phyloP scores from a whole-genome alignment of 2,113 vertebrate genomes.

The Camarhynchus parvulus region DNA sequence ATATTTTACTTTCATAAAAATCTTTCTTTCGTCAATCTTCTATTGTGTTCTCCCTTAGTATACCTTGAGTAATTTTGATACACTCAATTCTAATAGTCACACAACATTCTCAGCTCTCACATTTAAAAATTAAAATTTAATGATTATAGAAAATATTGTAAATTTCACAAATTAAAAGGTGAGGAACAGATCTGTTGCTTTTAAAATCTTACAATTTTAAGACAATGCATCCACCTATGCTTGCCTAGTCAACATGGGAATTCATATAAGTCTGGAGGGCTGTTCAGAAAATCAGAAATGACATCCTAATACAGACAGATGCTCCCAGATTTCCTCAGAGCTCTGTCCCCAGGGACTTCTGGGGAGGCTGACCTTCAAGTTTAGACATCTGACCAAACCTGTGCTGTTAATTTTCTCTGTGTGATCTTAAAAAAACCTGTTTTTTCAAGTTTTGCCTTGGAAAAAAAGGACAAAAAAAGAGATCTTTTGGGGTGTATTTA shows the following conservation, averaged over 20 bases:
- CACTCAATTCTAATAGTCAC: neutral
- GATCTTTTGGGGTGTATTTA: neutral
- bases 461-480: neutral
- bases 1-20: neutral
- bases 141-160: neutral
- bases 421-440: neutral
- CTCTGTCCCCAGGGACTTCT: neutral
- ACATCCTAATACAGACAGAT: neutral
- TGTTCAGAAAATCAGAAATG: neutral
- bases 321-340: neutral
- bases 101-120: neutral
- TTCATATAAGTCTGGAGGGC: fast-evolving
- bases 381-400: neutral
- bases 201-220: neutral
- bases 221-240: neutral
- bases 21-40: neutral
- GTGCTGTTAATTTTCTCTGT: neutral
- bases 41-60: neutral
- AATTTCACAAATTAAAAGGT: neutral
- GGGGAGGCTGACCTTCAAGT: neutral
- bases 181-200: neutral
- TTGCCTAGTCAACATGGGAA: fast-evolving
- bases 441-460: neutral
- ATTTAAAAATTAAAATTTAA: neutral
- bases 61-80: neutral